A percentile compares a stretch with the other conserved stretches of the same genome.
Conservation (phyloP, 2,888 invertebrate genomes). For the Rhagonycha lutea region DNA sequence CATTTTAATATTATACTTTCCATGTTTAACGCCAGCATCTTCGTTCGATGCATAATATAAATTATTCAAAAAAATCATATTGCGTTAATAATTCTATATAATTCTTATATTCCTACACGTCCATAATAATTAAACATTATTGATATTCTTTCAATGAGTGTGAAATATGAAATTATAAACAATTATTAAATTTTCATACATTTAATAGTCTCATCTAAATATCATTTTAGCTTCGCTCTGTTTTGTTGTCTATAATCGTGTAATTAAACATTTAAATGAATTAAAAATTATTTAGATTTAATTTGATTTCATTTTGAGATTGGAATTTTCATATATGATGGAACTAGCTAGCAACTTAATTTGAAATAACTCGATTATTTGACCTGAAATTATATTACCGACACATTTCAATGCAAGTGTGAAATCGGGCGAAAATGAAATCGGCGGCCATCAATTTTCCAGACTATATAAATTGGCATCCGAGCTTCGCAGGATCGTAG, state of each 20-base stretch:
- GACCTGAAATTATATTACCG: constrained; percentile 50
- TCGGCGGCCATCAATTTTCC: constrained; percentile 54
- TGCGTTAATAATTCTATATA: not conserved
- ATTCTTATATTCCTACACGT: not conserved
- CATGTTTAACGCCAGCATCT: not conserved
- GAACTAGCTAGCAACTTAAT: constrained; percentile 43
- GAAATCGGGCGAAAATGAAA: constrained; percentile 54
- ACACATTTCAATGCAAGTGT: constrained; percentile 51
- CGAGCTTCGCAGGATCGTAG: constrained; percentile 18
- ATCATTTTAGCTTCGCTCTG: not conserved
- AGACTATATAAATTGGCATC: constrained; percentile 50
- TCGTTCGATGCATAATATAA: not conserved
- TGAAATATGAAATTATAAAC: not conserved
- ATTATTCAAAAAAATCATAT: not conserved
- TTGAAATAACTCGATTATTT: constrained; percentile 51
- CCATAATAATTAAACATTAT: not conserved
- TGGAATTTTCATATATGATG: constrained; percentile 28
- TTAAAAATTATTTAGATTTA: not conserved
- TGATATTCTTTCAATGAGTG: not conserved
- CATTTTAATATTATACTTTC: not conserved
- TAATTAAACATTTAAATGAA: not conserved
- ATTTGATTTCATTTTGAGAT: not conserved
- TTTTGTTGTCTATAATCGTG: not conserved
- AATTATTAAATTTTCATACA: not conserved
- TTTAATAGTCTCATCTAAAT: not conserved